Base-by-base conservation (phyloP, 1,140 invertebrate genomes). In the Batillaria attramentaria region DNA sequence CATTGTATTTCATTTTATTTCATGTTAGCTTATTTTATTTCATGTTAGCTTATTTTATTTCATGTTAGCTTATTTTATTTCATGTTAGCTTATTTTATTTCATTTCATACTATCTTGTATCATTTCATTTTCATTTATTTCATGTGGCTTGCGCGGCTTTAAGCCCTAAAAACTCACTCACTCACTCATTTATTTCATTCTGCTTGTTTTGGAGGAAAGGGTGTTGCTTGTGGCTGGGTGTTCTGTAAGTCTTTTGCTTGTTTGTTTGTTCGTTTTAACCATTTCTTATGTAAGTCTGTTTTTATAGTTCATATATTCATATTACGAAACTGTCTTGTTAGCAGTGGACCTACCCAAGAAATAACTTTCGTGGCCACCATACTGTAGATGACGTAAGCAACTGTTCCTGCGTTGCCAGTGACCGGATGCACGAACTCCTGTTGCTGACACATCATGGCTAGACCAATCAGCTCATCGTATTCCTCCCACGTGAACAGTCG, bases 381-480 rank as follows among this genome's bases (percentile, higher is more conserved):
- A 37, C 57, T 28, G 76, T 37, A 54, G 16, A 78, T 3, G 18
- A 28, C 18, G 43, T 43, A 70, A 42, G 66, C 46, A 46, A 78
- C 42, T 31, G 65, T n/a, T 8, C 5, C 18, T 24, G 66, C 20
- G 3, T 10, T 6, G 5, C 54, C 76, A n/a, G 66, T 20, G 2
- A 39, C 46, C 2, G 18, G 20, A 6, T 78, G 43, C 35, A 78
- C 43, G 8, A 39, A n/a, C 16, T 72, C 66, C 35, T 28, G 35
- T 16, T 37, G 35, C 66, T 57, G 65, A 18, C 66, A 35, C 28
- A 78, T 28, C 66, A 70, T 54, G 41, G 24, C 43, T 1, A 78
- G 54, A 31, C 46, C 43, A 33, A 78, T 69, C 31, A 78, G 66
- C 39, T 70, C 65, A 60, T 78, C 68, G 35, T 70, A 70, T 35